Percentiles rank a stretch among this genome's conserved stretches.
phyloP scores from a whole-genome alignment of 2,113 vertebrate species.

The Cepphus grylle region DNA sequence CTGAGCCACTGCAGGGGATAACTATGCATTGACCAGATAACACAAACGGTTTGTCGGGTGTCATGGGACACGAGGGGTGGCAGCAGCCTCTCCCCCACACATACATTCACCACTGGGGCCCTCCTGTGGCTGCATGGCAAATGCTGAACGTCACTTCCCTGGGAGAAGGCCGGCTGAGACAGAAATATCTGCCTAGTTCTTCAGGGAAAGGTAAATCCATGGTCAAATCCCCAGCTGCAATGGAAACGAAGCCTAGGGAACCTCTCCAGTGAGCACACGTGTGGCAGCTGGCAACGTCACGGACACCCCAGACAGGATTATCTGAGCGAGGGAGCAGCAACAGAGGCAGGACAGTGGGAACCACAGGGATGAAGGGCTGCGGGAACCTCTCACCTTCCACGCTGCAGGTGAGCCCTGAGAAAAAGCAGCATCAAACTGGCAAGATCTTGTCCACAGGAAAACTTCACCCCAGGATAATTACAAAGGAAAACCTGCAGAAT shows the following conservation, averaged over 20 bases:
- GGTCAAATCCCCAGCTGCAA: not conserved
- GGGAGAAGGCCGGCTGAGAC: not conserved
- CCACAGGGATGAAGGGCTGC: not conserved
- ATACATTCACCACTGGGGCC: not conserved
- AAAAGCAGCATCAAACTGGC: not conserved
- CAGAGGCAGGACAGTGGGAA: not conserved
- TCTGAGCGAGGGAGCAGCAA: not conserved
- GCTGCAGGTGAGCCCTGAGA: fast-evolving
- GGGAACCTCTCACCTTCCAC: not conserved
- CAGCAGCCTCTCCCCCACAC: not conserved
- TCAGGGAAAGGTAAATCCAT: not conserved
- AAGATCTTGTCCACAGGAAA: fast-evolving
- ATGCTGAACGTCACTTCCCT: not conserved
- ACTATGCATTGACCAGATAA: fast-evolving
- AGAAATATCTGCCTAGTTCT: not conserved
- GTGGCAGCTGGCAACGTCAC: fast-evolving
- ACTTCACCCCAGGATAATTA: no score
- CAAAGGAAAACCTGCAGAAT: not conserved
- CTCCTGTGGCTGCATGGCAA: not conserved
- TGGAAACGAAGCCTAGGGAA: not conserved
- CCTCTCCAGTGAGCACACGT: fast-evolving
- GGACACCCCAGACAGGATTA: fast-evolving
- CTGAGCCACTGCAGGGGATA: not conserved
- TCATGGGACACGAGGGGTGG: fast-evolving
- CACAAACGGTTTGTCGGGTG: fast-evolving